These are phyloP conservation scores for Synaphobranchus kaupii DNA, from an alignment of 2,797 vertebrate genomes.

Conservation along the genomic window DNA sequence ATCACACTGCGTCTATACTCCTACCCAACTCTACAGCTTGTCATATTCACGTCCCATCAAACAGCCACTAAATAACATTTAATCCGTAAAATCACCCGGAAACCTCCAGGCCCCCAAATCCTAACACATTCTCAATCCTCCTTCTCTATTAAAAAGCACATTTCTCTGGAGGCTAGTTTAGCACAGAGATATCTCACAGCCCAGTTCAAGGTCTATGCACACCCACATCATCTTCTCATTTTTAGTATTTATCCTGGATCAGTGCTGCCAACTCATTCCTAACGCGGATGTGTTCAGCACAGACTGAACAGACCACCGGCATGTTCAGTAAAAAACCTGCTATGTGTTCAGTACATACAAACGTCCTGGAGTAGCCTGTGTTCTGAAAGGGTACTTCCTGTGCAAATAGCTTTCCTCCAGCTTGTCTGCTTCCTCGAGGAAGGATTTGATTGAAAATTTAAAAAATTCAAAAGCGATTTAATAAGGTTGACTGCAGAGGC, in stretches of 20 bases:
- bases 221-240: background rate
- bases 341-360: background rate
- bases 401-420: background rate
- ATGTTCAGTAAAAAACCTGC: background rate
- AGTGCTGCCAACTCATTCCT: background rate
- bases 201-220: background rate
- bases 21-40: background rate
- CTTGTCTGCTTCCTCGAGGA: background rate
- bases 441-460: background rate
- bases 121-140: background rate
- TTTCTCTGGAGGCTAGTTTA: background rate
- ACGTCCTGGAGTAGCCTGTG: background rate
- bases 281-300: background rate
- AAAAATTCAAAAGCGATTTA: constrained; percentile 19
- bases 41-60: background rate
- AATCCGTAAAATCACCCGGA: background rate
- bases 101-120: background rate
- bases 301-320: background rate
- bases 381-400: background rate
- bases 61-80: background rate
- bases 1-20: background rate
- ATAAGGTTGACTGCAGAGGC: background rate
- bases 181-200: background rate
- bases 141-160: background rate
- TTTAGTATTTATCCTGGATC: background rate